Evolutionary conservation across 1,140 invertebrate species (phyloP).

Genomic region (Eulimnadia texana): DNA sequence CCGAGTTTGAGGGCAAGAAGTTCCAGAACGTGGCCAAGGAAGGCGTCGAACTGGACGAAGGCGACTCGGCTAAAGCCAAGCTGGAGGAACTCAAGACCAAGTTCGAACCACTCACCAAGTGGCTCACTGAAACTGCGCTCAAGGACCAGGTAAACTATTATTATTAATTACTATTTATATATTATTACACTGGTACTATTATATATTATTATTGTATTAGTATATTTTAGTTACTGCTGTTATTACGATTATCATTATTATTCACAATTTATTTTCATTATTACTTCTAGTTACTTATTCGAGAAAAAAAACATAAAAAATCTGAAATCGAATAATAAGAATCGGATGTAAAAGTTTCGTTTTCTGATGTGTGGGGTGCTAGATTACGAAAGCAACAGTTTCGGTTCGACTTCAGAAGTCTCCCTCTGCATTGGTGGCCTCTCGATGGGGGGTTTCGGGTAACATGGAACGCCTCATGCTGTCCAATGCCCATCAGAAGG

Average conservation of each 20-base stretch:
- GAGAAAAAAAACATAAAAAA: too few species aligned
- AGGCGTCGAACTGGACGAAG: slow-evolving; percentile 74
- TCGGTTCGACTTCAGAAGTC: slow-evolving; percentile 84
- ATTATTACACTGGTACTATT: not conserved
- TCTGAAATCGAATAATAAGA: too few species aligned
- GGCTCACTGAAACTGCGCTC: slow-evolving; percentile 73
- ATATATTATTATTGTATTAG: not conserved
- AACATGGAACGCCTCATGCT: slow-evolving; percentile 96
- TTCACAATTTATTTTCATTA: too few species aligned
- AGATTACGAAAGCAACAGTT: slow-evolving; percentile 63
- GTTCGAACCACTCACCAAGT: slow-evolving; percentile 82
- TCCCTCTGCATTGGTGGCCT: slow-evolving; percentile 91
- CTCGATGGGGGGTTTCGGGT: slow-evolving; percentile 93
- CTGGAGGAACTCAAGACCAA: slow-evolving; percentile 61
- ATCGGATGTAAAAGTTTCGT: too few species aligned
- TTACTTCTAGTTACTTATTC: too few species aligned
- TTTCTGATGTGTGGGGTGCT: too few species aligned
- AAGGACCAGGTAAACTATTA: slow-evolving; percentile 51
- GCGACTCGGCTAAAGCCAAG: slow-evolving; percentile 64
- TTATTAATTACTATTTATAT: not conserved
- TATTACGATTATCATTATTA: too few species aligned
- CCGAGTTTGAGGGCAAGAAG: slow-evolving; percentile 98
- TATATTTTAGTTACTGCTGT: too few species aligned
- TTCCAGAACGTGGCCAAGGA: slow-evolving; percentile 99
- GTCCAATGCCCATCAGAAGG: slow-evolving; percentile 93